These are phyloP conservation scores for Aporophyla nigra DNA, from an alignment of 2,888 invertebrate genomes.

Conservation along the genomic window DNA sequence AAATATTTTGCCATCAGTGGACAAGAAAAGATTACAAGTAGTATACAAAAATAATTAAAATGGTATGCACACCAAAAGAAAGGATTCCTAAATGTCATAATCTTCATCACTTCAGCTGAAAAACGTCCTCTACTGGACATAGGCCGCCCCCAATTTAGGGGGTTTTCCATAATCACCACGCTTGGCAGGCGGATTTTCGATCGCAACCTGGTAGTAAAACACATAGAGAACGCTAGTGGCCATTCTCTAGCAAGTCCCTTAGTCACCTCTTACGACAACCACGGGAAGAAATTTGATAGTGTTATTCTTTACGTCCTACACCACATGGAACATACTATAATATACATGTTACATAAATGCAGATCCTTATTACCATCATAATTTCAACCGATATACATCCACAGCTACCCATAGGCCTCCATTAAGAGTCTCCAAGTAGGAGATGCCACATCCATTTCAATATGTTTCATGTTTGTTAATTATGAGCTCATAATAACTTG, in stretches of 20 bases:
- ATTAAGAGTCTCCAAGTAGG: neutral
- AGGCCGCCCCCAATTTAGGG: too few relatives aligned
- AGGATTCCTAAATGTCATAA: neutral
- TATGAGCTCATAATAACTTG: slow-evolving; percentile 57
- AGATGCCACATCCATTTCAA: slow-evolving; percentile 37
- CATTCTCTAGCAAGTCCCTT: too few relatives aligned
- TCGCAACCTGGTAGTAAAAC: too few relatives aligned
- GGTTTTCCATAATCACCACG: too few relatives aligned
- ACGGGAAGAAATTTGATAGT: too few relatives aligned
- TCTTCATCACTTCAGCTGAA: too few relatives aligned
- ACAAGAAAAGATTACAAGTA: neutral
- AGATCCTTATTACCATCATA: neutral
- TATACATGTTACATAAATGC: neutral
- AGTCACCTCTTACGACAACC: too few relatives aligned
- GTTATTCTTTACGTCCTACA: too few relatives aligned
- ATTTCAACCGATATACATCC: neutral
- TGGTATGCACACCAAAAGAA: neutral
- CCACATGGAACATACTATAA: too few relatives aligned
- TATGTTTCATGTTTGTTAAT: slow-evolving; percentile 45
- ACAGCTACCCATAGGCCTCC: neutral
- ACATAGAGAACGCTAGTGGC: too few relatives aligned
- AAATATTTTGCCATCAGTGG: neutral
- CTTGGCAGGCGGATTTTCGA: too few relatives aligned
- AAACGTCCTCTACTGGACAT: too few relatives aligned
- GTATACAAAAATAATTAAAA: neutral